Base-by-base conservation (phyloP, 2,888 invertebrate species). In the Lucinisca nassula region DNA sequence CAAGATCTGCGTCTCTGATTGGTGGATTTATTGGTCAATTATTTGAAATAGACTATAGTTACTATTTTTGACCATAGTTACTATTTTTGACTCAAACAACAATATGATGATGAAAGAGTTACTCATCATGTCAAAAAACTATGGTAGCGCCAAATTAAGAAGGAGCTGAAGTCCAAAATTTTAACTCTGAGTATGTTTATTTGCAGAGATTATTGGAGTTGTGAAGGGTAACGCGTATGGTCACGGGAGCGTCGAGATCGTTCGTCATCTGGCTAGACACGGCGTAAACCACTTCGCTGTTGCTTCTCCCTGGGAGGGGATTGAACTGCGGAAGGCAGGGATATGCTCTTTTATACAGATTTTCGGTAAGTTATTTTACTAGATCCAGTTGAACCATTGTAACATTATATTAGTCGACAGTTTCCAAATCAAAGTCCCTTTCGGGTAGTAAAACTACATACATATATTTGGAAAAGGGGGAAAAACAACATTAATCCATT, bases 221-320 rank as follows among this genome's bases (percentile, higher is more conserved):
- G 79, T 94, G 70, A 94, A 94, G 79, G 92, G 87, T 21, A 91
- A 92, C 77, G 93, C 92, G 14, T 93, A 92, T 67, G 94, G 94
- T 6, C 94, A 93, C 80, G 93, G 93, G 0, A 90, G 89, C 70
- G 92, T 92, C 37, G 86, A 77, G 12, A 67, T 94, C 17, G 82
- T 89, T 24, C 88, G 79, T 27, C 90, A 93, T 70, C 89, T 94
- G 32, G 83, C 82, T 61, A 38, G 67, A 45, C 75, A 83, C 21
- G 92, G 93, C 14, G 82, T 92, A 10, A 79, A 74, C 24, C 91
- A 93, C 58, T 92, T 94, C 37, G 93, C 93, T 12, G 93, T 94
- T 32, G 94, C 93, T 12, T 92, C 93, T 10, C 87, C 92, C 0
- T 79, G 82, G 21, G 94, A 93, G 67, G 94, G 92, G 27, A 83